Conservation (phyloP, 2,113 vertebrate genomes). For the Scatophagus argus region DNA sequence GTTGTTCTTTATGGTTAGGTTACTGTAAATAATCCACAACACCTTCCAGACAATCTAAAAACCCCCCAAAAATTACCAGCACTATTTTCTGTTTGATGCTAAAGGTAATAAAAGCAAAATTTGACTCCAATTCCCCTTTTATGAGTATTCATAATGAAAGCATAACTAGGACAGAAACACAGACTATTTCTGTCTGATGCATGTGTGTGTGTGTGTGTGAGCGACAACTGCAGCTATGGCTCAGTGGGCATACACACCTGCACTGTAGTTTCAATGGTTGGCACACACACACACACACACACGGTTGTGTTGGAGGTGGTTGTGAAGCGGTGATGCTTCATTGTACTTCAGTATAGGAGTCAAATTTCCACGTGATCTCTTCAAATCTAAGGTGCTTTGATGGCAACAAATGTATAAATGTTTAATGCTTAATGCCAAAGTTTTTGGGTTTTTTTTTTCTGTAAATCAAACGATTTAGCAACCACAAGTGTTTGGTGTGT, state of each 20-base stretch:
- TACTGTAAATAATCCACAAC: background rate
- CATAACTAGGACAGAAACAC: conserved; percentile 23
- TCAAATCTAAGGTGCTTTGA: background rate
- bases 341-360: no score
- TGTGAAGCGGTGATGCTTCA: background rate
- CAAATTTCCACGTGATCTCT: conserved; percentile 9
- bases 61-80: background rate
- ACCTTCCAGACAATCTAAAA: background rate
- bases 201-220: background rate
- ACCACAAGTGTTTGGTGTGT: background rate
- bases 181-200: conserved; percentile 35
- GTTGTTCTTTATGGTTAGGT: background rate
- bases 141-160: background rate
- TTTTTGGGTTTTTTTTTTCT: background rate
- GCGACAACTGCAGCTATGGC: conserved; percentile 52
- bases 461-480: background rate
- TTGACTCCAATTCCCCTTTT: conserved; percentile 18
- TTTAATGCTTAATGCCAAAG: background rate
- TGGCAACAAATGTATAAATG: background rate
- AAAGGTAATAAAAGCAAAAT: background rate
- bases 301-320: no score
- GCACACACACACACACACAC: conserved; percentile 7
- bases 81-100: background rate
- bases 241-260: conserved; percentile 16
- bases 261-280: background rate